Base-by-base conservation (phyloP, 2,113 vertebrate genomes). In the Nettapus auritus region DNA sequence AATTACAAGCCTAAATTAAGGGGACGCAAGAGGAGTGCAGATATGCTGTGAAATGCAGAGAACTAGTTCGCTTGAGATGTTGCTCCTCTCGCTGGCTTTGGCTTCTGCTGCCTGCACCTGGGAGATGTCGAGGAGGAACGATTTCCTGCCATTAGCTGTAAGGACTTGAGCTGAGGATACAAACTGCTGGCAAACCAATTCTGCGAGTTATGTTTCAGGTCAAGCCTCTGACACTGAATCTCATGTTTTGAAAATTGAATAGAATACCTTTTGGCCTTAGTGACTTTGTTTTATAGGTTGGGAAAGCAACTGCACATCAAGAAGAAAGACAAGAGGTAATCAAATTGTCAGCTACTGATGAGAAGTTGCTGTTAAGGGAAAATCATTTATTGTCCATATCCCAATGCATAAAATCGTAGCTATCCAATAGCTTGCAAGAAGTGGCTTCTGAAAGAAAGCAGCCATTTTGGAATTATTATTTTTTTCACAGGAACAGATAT, bases 1-100 rank as follows among this genome's bases (percentile, higher is more conserved):
- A 69, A 3, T 96, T 95, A 79, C n/a, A 93, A 75, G 31, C n/a
- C 13, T 69, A 50, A 94, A 87, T 93, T 71, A 82, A 93, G 93
- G 83, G n/a, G 40, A 29, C 66, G 19, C 14, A 52, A 31, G 66
- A 83, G 44, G 57, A 23, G 42, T 38, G 7, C 46, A 88, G 55
- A 46, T 69, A 29, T 3, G 4, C 23, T 34, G 12, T 19, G 46
- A 83, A 88, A 67, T 59, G 56, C 52, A 74, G 60, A 60, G 62
- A 46, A 11, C 10, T 2, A 2, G 21, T 81, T 94, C 42, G 18
- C 42, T 38, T 57, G 50, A 91, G 55, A n/a, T 9, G 6, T 91
- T 71, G 93, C 25, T 87, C 0, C 36, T 89, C 36, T 82, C 3
- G 4, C 69, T 46, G 55, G n/a, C 20, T 90, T 86, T n/a, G 69